Conservation (phyloP, 2,888 invertebrate genomes). For the Eilema caniola region DNA sequence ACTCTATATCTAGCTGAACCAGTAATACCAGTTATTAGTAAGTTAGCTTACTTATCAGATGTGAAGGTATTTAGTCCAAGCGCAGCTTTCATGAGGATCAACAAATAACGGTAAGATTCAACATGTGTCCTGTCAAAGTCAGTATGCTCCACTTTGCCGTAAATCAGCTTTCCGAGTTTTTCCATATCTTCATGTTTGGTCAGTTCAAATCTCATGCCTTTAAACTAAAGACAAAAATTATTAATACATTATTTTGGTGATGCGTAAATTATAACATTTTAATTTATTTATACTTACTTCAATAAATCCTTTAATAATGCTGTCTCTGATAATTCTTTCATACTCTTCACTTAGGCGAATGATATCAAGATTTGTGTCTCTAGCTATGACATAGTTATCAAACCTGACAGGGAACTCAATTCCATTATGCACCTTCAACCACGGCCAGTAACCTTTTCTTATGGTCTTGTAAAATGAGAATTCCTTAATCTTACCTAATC, state of each 20-base stretch:
- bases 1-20: too few species aligned
- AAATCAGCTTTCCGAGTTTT: constrained; percentile 85
- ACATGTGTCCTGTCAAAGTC: constrained; percentile 66
- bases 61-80: constrained; percentile 72
- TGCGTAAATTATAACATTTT: background rate
- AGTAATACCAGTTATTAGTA: background rate
- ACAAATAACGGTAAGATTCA: constrained; percentile 86
- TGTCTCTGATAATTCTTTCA: constrained; percentile 86
- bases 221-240: constrained; percentile 59
- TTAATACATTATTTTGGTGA: background rate
- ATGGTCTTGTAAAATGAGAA: constrained; percentile 80
- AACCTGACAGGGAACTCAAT: constrained; percentile 84
- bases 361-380: constrained; percentile 64
- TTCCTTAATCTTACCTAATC: constrained; percentile 76
- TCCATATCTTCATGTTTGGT: constrained; percentile 83
- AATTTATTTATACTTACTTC: constrained; percentile 63
- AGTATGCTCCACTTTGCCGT: constrained; percentile 75
- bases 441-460: constrained; percentile 86
- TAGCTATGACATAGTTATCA: constrained; percentile 73
- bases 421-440: constrained; percentile 85
- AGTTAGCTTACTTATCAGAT: constrained; percentile 74
- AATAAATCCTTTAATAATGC: constrained; percentile 85
- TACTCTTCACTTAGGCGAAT: constrained; percentile 71
- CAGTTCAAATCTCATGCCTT: constrained; percentile 72
- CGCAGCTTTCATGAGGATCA: constrained; percentile 84